Evolutionary conservation across 2,797 vertebrate genomes (phyloP), one percentile per base, ranked within the genome.

Genomic region (Pangasius macronema): DNA sequence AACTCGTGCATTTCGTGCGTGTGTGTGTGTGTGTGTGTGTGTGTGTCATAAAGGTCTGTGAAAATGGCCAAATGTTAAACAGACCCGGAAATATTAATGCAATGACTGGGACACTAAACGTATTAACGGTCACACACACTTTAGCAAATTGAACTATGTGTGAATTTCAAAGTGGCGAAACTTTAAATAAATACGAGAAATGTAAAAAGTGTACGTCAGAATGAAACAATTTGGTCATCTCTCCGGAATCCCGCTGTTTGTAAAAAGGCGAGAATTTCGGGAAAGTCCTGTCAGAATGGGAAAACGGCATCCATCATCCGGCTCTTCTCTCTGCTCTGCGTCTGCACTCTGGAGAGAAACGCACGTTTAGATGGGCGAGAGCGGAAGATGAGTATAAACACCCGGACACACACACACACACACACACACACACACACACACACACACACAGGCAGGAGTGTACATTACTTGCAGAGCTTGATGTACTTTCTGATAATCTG

Each of bases 301-400:
- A 80, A 86, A 68, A 70, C 33, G 9, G 13, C 83, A 85, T 88
- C 70, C 53, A 75, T 80, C 72, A 85, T 57, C 5, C 11, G 27
- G 13, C 18, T 65, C 36, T 63, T 57, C 53, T 59, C 65, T 53
- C 73, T 51, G 73, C 46, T 51, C 49, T 27, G 24, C 20, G 55
- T 49, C 68, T 72, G 65, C 53, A 65, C 68, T 86, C 33, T 51
- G 36, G 51, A 36, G 3, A 30, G 30, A 85, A 82, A 87, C 18
- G 59, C 8, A 22, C 79, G 68, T 87, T 87, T 36, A 76, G 20
- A 55, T 24, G n/a, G 24, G 30, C 30, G 36, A 46, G 73, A 84
- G 76, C 16, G 36, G 77, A 82, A 89, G 27, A 86, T 22, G 63
- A 85, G 79, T 82, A 42, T 89, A 86, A 86, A 89, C 88, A 86